phyloP scores from a whole-genome alignment of 1,140 invertebrate species.

The Calosoma granatense region DNA sequence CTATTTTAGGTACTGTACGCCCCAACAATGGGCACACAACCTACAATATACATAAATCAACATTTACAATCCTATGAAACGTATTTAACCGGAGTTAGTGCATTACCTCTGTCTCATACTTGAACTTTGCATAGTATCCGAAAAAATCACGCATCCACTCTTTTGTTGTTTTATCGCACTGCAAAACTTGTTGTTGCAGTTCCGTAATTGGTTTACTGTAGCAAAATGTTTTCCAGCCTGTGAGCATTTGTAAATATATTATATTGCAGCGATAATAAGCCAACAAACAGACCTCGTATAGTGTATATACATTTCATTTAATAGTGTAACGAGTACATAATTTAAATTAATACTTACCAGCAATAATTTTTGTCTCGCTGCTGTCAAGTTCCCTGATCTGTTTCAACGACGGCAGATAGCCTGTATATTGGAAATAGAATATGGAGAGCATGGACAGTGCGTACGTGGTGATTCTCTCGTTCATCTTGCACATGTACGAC shows the following conservation, averaged over 20 bases:
- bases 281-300: too few relatives aligned
- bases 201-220: constrained; percentile 18
- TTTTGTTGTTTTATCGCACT: constrained; percentile 16
- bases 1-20: constrained; percentile 23
- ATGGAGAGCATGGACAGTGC: constrained; percentile 35
- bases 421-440: constrained; percentile 33
- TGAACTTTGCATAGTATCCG: constrained; percentile 26
- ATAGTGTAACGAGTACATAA: too few relatives aligned
- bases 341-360: constrained; percentile 19
- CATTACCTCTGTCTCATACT: constrained; percentile 25
- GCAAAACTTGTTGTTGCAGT: constrained; percentile 18
- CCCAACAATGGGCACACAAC: constrained; percentile 34
- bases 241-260: constrained; percentile 14
- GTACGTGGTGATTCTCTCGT: constrained; percentile 34
- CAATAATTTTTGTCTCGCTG: constrained; percentile 18
- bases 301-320: too few relatives aligned
- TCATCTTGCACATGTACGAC: constrained; percentile 31
- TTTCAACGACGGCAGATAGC: constrained; percentile 25
- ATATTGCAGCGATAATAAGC: too few relatives aligned
- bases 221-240: constrained; percentile 29
- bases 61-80: constrained; percentile 3
- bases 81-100: too few relatives aligned
- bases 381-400: constrained; percentile 22
- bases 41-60: constrained; percentile 17
- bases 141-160: constrained; percentile 28